A percentile compares a stretch with the other conserved stretches of the same genome.
Conservation (phyloP, 2,888 invertebrate species). For the Eremobia ochroleuca region DNA sequence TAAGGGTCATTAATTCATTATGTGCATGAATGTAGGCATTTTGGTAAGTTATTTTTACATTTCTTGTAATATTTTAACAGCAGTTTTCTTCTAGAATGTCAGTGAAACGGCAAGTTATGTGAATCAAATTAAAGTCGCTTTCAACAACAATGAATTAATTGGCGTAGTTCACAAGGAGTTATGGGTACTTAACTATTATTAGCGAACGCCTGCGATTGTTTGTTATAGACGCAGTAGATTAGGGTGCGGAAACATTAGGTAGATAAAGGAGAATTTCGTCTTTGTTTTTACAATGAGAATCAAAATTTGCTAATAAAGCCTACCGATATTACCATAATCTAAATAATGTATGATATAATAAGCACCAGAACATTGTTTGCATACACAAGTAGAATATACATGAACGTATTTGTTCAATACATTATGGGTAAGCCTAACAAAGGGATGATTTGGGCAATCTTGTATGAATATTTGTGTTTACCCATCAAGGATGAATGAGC, state of each 20-base stretch:
- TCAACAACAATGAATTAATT: constrained; percentile 34
- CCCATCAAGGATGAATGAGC: constrained; percentile 14
- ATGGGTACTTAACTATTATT: constrained; percentile 9
- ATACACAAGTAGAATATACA: constrained; percentile 13
- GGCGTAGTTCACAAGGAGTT: constrained; percentile 20
- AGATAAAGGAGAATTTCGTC: constrained; percentile 11
- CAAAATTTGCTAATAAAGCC: constrained; percentile 9
- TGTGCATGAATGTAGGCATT: constrained; percentile 37
- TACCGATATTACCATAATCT: not conserved
- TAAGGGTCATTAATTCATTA: constrained; percentile 32
- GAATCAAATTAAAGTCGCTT: constrained; percentile 30
- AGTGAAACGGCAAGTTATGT: constrained; percentile 28
- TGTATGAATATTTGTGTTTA: constrained; percentile 22
- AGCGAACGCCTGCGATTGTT: constrained; percentile 21
- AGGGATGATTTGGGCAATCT: constrained; percentile 33
- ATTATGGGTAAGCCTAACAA: constrained; percentile 48
- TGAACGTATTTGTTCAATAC: constrained; percentile 27
- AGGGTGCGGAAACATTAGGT: constrained; percentile 36
- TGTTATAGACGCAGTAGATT: constrained; percentile 3
- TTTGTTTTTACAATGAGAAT: constrained; percentile 35
- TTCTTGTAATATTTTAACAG: constrained; percentile 27
- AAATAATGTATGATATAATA: constrained; percentile 11
- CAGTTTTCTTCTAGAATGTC: constrained; percentile 41
- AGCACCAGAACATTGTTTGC: constrained; percentile 17
- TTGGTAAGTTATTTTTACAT: constrained; percentile 37